These are phyloP conservation scores for Bhutanitis thaidina DNA, from an alignment of 2,888 invertebrate species.

Conservation along the genomic window DNA sequence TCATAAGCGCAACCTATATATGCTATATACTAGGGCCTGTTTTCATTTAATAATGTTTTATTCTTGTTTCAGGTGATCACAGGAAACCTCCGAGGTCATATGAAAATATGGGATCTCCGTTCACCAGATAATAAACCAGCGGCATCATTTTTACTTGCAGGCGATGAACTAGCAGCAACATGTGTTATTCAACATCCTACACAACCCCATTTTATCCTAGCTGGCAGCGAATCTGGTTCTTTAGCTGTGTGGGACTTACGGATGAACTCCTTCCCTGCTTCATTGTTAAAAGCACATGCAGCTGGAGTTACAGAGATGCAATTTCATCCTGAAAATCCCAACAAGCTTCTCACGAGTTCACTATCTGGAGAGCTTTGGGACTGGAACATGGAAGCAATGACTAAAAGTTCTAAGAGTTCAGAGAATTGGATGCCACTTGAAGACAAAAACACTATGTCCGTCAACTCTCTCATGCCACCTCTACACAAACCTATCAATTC, in stretches of 20 bases:
- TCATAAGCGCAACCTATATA: too few species aligned
- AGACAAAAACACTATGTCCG: constrained; percentile 84
- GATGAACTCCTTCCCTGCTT: constrained; percentile 90
- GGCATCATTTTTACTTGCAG: constrained; percentile 86
- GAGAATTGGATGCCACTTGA: constrained; percentile 84
- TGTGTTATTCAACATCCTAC: constrained; percentile 91
- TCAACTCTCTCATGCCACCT: constrained; percentile 86
- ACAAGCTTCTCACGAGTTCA: constrained; percentile 91
- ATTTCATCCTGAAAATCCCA: constrained; percentile 92
- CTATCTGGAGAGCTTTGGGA: constrained; percentile 87
- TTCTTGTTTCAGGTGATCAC: constrained; percentile 82
- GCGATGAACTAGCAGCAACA: constrained; percentile 86
- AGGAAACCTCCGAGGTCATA: constrained; percentile 92
- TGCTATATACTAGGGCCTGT: too few species aligned
- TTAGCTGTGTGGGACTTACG: constrained; percentile 94
- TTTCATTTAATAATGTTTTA: too few species aligned
- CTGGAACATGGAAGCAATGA: constrained; percentile 86
- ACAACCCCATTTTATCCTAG: constrained; percentile 89
- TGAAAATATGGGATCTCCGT: constrained; percentile 94
- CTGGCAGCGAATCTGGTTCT: constrained; percentile 92
- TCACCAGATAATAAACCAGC: constrained; percentile 81
- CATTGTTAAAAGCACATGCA: constrained; percentile 88
- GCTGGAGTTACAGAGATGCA: constrained; percentile 90
- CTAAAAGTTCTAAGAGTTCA: constrained; percentile 52
- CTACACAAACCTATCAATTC: constrained; percentile 90